These are phyloP conservation scores for Jaculus jaculus DNA, from an alignment of 2,113 vertebrate genomes.

Conservation along the genomic window DNA sequence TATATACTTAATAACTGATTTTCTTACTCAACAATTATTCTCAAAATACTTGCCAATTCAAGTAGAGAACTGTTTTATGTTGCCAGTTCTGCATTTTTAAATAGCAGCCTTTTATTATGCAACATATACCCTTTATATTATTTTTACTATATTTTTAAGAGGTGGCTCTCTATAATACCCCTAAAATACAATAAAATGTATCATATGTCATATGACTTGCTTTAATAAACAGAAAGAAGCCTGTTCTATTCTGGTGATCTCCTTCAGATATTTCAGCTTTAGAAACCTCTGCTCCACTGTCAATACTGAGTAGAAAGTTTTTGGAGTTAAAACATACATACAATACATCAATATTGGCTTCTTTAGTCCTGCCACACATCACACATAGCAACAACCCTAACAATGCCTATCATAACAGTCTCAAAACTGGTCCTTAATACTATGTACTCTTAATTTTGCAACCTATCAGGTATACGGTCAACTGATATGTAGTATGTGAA, in stretches of 20 bases:
- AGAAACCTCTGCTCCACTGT: slow-evolving; percentile 9
- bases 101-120: background rate
- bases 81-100: slow-evolving; percentile 4
- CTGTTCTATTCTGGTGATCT: background rate
- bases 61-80: background rate
- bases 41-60: background rate
- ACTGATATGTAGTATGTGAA: background rate
- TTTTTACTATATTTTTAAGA: background rate
- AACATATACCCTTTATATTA: background rate
- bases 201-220: slow-evolving; percentile 17
- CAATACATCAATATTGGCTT: background rate
- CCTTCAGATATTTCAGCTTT: slow-evolving; percentile 38
- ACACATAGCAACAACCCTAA: background rate
- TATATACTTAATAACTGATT: background rate
- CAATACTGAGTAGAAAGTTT: slow-evolving; percentile 3
- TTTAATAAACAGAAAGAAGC: slow-evolving; percentile 22
- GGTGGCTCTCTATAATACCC: background rate
- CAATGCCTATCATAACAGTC: background rate
- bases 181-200: background rate
- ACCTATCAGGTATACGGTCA: background rate
- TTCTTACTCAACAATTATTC: background rate
- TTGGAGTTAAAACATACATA: background rate
- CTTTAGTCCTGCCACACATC: background rate
- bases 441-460: background rate
- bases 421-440: slow-evolving; percentile 8